Percentiles rank a stretch among this genome's conserved stretches.
Evolutionary conservation across 2,888 invertebrate genomes (phyloP).

Genomic region (Perizoma flavofasciatum): DNA sequence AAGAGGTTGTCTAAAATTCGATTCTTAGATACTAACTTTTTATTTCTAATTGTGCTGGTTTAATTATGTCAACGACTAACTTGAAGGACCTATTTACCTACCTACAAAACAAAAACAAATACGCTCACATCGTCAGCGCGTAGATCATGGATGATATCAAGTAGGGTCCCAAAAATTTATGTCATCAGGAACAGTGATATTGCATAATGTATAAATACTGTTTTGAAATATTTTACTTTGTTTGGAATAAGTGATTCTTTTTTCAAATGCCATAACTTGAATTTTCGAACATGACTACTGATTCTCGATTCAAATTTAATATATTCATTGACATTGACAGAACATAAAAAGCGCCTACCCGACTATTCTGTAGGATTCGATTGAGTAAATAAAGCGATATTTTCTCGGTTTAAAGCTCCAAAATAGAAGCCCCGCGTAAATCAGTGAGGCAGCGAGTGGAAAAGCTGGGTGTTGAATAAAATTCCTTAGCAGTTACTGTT

Average conservation of each 20-base stretch:
- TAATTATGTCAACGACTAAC: no score
- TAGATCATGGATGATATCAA: no score
- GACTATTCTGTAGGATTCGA: background rate
- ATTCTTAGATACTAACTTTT: no score
- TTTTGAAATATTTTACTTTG: no score
- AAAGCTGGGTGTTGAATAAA: slow-evolving; percentile 58
- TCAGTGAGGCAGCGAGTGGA: slow-evolving; percentile 48
- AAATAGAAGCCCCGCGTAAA: slow-evolving; percentile 40
- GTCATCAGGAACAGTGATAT: no score
- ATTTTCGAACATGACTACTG: background rate
- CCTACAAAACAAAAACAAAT: no score
- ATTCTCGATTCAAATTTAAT: background rate
- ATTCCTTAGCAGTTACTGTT: slow-evolving; percentile 52
- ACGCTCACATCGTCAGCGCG: no score
- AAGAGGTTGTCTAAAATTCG: no score
- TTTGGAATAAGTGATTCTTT: background rate
- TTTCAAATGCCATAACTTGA: background rate
- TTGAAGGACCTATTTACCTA: no score
- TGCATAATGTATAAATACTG: no score
- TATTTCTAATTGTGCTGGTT: no score
- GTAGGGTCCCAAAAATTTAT: no score
- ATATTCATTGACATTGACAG: background rate
- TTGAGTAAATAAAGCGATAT: slow-evolving; percentile 28
- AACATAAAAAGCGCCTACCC: background rate
- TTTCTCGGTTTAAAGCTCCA: slow-evolving; percentile 20